phyloP scores from a whole-genome alignment of 1,140 invertebrate genomes.

The Drosophila mayri region DNA sequence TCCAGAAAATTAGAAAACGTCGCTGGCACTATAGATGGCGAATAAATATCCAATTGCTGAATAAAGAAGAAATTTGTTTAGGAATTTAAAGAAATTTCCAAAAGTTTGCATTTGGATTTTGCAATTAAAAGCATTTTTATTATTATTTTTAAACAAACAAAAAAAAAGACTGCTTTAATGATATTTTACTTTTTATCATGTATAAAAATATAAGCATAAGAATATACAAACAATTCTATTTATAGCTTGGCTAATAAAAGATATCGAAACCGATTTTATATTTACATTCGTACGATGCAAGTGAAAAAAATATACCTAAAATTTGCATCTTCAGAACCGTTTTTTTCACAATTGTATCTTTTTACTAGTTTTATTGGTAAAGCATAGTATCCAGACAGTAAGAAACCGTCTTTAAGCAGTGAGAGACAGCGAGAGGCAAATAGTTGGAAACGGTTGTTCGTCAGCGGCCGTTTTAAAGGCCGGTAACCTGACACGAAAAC shows the following conservation, averaged over 20 bases:
- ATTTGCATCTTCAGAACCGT: too few relatives aligned
- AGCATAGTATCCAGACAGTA: too few relatives aligned
- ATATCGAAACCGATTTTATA: too few relatives aligned
- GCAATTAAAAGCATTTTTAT: slow-evolving; percentile 3
- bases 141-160: slow-evolving; percentile 7
- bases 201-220: slow-evolving; percentile 12
- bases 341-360: too few relatives aligned
- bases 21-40: slow-evolving; percentile 94
- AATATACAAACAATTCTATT: slow-evolving; percentile 2
- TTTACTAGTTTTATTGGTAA: too few relatives aligned
- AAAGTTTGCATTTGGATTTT: slow-evolving; percentile 1
- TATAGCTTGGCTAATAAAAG: background rate
- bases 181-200: slow-evolving; percentile 14
- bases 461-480: too few relatives aligned
- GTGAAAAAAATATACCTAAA: too few relatives aligned
- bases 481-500: too few relatives aligned
- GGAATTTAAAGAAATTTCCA: slow-evolving; percentile 6
- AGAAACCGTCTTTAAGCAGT: too few relatives aligned
- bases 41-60: slow-evolving; percentile 85
- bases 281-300: too few relatives aligned
- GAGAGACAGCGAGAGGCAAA: too few relatives aligned
- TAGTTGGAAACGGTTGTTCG: too few relatives aligned
- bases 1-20: slow-evolving; percentile 95
- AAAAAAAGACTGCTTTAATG: slow-evolving; percentile 10
- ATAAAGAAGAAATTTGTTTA: slow-evolving; percentile 33